Evolutionary conservation across 1,140 invertebrate genomes (phyloP).

Genomic region (Magallana gigas): DNA sequence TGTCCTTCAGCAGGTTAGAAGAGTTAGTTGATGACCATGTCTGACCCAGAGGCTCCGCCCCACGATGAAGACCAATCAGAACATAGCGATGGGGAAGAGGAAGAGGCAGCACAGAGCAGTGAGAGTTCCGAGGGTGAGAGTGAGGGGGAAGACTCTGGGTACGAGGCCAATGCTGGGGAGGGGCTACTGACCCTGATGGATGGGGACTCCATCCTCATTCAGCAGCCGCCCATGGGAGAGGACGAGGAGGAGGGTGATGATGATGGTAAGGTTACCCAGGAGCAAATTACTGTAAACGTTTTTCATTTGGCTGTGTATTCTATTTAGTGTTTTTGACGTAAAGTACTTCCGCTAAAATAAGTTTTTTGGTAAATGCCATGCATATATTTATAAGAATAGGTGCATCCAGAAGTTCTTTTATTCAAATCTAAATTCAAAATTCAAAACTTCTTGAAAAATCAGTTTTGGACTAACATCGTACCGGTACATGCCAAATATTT

Average conservation of each 20-base stretch:
- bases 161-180: conserved; percentile 47
- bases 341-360: too few relatives aligned
- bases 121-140: conserved; percentile 61
- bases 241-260: conserved; percentile 61
- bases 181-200: conserved; percentile 68
- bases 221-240: conserved; percentile 54
- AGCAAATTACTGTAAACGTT: not conserved
- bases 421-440: too few relatives aligned
- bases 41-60: conserved; percentile 14
- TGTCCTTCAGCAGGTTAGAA: not conserved
- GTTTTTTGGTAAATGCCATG: not conserved
- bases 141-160: conserved; percentile 59
- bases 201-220: conserved; percentile 64
- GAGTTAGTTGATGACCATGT: conserved; percentile 3
- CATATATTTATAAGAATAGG: not conserved
- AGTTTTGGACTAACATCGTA: too few relatives aligned
- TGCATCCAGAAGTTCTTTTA: not conserved
- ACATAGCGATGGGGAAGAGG: conserved; percentile 7
- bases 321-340: too few relatives aligned
- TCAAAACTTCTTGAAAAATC: not conserved
- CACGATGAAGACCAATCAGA: conserved; percentile 18
- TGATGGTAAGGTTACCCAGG: conserved; percentile 45
- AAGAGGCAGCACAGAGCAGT: not conserved
- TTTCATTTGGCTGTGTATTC: too few relatives aligned
- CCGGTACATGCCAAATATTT: too few relatives aligned